Conservation (phyloP, 2,113 vertebrate species). For the Actenoides lindsayi region DNA sequence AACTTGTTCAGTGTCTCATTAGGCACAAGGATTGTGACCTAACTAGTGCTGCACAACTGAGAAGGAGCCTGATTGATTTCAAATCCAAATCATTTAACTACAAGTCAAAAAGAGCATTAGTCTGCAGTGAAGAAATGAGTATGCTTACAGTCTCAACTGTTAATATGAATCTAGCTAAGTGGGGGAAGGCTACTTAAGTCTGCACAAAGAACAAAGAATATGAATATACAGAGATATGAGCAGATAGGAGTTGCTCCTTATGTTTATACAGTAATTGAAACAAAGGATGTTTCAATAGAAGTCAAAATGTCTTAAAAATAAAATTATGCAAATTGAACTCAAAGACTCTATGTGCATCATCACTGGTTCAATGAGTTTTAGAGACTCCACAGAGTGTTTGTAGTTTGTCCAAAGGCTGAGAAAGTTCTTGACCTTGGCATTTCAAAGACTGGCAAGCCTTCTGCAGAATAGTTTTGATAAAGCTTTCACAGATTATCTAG, state of each 20-base stretch:
- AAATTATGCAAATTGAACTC: neutral
- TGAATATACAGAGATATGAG: neutral
- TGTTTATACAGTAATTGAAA: neutral
- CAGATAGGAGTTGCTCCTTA: neutral
- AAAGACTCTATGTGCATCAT: neutral
- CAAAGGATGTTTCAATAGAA: neutral
- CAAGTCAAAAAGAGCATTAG: neutral
- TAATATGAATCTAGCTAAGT: neutral
- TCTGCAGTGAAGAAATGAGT: neutral
- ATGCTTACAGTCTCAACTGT: neutral
- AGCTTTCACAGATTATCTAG: neutral
- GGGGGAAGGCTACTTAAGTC: neutral
- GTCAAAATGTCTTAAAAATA: neutral
- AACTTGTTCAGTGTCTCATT: neutral
- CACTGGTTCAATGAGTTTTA: neutral
- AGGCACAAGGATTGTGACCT: neutral
- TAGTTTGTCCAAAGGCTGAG: neutral
- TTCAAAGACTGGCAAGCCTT: neutral
- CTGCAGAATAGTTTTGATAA: neutral
- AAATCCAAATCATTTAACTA: neutral
- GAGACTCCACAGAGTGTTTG: neutral
- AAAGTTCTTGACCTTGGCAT: neutral
- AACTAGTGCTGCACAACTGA: neutral
- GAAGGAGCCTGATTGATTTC: conserved; percentile 3
- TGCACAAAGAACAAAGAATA: neutral